Conservation (phyloP, 2,113 vertebrate species). For the Edolisoma coerulescens region DNA sequence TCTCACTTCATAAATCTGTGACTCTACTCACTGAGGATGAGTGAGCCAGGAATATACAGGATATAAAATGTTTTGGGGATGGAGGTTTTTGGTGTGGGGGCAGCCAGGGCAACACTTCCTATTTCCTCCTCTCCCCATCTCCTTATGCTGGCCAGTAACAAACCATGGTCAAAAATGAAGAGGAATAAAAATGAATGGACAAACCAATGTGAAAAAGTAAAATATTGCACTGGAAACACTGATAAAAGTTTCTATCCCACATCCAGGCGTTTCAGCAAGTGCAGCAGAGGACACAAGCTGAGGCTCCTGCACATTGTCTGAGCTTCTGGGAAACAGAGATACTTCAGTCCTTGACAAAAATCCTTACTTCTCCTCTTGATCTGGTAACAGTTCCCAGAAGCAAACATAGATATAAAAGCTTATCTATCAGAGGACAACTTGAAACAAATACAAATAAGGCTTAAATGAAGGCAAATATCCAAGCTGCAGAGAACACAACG, state of each 20-base stretch:
- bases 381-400: background rate
- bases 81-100: background rate
- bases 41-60: fast-evolving
- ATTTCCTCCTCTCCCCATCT: background rate
- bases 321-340: background rate
- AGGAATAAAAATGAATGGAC: background rate
- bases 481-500: background rate
- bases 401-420: background rate
- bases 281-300: background rate
- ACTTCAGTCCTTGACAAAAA: background rate
- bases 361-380: background rate
- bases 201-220: background rate
- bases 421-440: constrained; percentile 6
- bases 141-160: fast-evolving
- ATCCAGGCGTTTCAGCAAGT: background rate
- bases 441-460: constrained; percentile 21
- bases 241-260: background rate
- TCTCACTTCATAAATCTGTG: background rate
- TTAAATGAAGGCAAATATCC: constrained; percentile 18
- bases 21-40: background rate
- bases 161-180: background rate
- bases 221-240: background rate
- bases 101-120: background rate
- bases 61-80: background rate
- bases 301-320: background rate